These are phyloP conservation scores for Noctuana brunneofusca DNA, from an alignment of 2,888 invertebrate genomes.

Conservation along the genomic window DNA sequence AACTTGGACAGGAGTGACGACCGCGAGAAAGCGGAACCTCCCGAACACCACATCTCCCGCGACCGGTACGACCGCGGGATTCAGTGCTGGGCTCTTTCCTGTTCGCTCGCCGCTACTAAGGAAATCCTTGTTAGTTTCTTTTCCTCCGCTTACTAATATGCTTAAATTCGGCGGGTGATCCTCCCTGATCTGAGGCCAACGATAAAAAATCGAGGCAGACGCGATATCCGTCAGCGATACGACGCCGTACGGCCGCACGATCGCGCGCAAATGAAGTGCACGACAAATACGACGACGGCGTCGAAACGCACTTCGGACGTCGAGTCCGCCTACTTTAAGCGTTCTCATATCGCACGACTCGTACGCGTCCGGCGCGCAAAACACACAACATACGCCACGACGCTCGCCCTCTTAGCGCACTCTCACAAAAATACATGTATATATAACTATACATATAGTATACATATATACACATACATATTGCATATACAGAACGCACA, in stretches of 20 bases:
- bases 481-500: neutral
- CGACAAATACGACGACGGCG: slow-evolving; percentile 1
- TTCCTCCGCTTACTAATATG: slow-evolving; percentile 11
- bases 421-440: no score
- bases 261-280: neutral
- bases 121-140: slow-evolving; percentile 11
- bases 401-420: neutral
- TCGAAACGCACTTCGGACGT: slow-evolving; percentile 13
- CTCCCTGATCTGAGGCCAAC: slow-evolving; percentile 11
- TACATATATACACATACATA: no score
- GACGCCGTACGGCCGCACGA: slow-evolving; percentile 21
- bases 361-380: neutral
- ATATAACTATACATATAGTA: no score
- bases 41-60: slow-evolving; percentile 11
- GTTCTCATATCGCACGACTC: neutral
- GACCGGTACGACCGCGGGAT: slow-evolving; percentile 11
- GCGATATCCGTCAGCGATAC: slow-evolving; percentile 40
- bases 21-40: slow-evolving; percentile 11
- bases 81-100: slow-evolving; percentile 11
- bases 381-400: neutral
- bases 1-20: slow-evolving; percentile 10
- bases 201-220: slow-evolving; percentile 39
- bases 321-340: slow-evolving; percentile 1
- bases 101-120: slow-evolving; percentile 10
- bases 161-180: slow-evolving; percentile 11